Evolutionary conservation across 1,140 invertebrate genomes (phyloP), one percentile per base, ranked within the genome.

Genomic region (Tribolium madens): DNA sequence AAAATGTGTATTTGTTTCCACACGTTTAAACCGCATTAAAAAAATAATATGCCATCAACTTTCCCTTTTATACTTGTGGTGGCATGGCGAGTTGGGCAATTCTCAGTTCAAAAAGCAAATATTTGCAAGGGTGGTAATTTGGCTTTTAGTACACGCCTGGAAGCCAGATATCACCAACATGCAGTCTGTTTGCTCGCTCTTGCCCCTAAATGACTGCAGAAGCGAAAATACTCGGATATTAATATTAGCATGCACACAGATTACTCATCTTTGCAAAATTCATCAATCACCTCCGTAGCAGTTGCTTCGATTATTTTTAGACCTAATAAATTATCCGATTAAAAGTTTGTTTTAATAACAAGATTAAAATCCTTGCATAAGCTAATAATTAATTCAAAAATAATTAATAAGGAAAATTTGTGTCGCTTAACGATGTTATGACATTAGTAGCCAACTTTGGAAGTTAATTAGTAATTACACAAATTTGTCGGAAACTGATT

Each of bases 91-190:
- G 77, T 72, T 75, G 42, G 73, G 73, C 73, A 60, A 75, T 78
- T 78, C 69, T 64, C 77, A 57, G 73, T 75, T 68, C 77, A 71
- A 71, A 78, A 75, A 52, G 69, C 73, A 78, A 78, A 78, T 78
- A 78, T 78, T 78, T 78, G 68, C 77, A 64, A 17, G 68, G 64
- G 72, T 60, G 69, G 77, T 75, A 78, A 78, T 78, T 78, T 78
- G 77, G 77, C 64, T 73, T 78, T 78, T 78, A 60, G 69, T 64
- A 78, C 77, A 71, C 77, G 47, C 77, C 73, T 73, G 14, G 36
- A 71, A 57, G 76, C 52, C 48, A 46, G 76, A 78, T 78, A 78
- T 78, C 77, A 70, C 64, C 64, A 50, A 78, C 77, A 48, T 73
- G 77, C 77, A 78, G 64, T 75, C 71, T 78, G 77, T 78, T 78